phyloP scores from a whole-genome alignment of 2,888 invertebrate genomes.

The Drosophila antonietae region DNA sequence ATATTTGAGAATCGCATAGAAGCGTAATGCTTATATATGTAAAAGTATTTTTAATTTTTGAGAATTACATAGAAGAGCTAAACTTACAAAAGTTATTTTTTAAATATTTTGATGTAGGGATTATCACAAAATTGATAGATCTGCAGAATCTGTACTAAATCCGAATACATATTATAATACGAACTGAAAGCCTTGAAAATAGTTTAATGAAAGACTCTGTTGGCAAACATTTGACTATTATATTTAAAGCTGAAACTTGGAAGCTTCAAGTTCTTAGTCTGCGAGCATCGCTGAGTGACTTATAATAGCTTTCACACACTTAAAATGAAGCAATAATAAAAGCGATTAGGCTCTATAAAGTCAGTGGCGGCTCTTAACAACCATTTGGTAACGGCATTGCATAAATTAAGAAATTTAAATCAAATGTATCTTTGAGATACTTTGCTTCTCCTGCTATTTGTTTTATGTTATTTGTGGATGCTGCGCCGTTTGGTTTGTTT shows the following conservation, averaged over 20 bases:
- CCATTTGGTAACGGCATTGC: slow-evolving; percentile 57
- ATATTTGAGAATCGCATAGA: not conserved
- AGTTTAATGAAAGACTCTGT: not conserved
- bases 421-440: slow-evolving; percentile 65
- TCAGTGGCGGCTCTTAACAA: slow-evolving; percentile 58
- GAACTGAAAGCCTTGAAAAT: not conserved
- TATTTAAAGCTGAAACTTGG: not conserved
- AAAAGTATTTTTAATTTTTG: too few relatives aligned
- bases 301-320: slow-evolving; percentile 79
- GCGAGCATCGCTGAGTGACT: slow-evolving; percentile 7
- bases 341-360: slow-evolving; percentile 52
- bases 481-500: slow-evolving; percentile 51
- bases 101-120: rapidly evolving
- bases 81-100: not conserved
- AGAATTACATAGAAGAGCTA: not conserved
- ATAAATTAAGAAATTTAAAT: slow-evolving; percentile 67
- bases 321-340: slow-evolving; percentile 35
- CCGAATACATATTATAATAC: not conserved
- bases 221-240: not conserved
- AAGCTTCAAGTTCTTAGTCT: not conserved
- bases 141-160: not conserved
- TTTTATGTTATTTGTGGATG: slow-evolving; percentile 41
- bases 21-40: not conserved
- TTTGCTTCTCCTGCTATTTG: slow-evolving; percentile 46
- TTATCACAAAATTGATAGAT: not conserved